Conservation (phyloP, 1,140 invertebrate genomes). For the Diorhabda carinulata region DNA sequence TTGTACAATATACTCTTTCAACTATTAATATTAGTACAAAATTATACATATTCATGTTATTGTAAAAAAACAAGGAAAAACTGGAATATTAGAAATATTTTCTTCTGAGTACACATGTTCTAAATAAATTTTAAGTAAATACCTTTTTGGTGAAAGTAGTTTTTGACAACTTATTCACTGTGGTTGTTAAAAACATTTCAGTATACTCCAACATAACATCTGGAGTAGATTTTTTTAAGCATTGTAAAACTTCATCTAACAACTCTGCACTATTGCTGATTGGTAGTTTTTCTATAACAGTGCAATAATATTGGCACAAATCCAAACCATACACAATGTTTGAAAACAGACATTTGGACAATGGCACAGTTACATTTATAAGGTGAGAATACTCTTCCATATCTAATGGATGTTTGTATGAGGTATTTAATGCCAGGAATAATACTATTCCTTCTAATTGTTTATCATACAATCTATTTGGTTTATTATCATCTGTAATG, state of each 20-base stretch:
- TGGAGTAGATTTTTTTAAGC: constrained; percentile 31
- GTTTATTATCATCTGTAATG: constrained; percentile 23
- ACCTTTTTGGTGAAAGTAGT: constrained; percentile 24
- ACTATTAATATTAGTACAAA: background rate
- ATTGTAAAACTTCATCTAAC: constrained; percentile 34
- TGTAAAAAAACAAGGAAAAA: background rate
- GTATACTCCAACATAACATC: constrained; percentile 25
- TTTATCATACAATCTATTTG: constrained; percentile 15
- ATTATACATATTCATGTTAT: background rate
- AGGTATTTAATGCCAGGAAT: constrained; percentile 40
- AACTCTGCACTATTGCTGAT: constrained; percentile 33
- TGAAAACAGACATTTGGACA: constrained; percentile 40
- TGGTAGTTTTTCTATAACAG: constrained; percentile 31
- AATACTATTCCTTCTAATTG: constrained; percentile 34
- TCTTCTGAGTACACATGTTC: background rate
- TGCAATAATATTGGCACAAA: constrained; percentile 30
- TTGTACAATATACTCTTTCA: background rate
- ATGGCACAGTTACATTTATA: constrained; percentile 36
- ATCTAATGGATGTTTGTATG: constrained; percentile 29
- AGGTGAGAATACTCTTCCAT: constrained; percentile 38
- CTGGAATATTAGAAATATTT: background rate
- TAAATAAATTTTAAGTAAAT: constrained; percentile 1
- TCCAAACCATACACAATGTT: constrained; percentile 35
- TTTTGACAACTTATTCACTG: constrained; percentile 29
- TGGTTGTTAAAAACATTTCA: constrained; percentile 24